Evolutionary conservation across 2,797 vertebrate species (phyloP).

Genomic region (Poecilia velifera): DNA sequence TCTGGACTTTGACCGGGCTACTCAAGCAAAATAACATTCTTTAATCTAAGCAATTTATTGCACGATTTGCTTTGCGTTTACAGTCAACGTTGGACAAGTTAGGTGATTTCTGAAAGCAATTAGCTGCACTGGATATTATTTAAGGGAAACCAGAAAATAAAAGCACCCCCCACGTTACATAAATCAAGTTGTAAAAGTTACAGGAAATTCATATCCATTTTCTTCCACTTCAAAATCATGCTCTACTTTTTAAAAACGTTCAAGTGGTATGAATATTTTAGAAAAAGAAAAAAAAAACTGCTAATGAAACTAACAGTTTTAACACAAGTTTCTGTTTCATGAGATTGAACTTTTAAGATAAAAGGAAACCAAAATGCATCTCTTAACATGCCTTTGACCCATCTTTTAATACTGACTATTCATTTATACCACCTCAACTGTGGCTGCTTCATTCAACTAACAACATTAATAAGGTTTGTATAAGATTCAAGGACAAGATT

Average conservation of each 20-base stretch:
- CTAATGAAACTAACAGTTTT: conserved; percentile 12
- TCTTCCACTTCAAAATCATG: background rate
- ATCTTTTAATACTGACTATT: conserved; percentile 74
- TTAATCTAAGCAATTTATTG: background rate
- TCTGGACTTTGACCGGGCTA: background rate
- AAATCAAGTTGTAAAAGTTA: background rate
- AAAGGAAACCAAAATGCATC: conserved; percentile 34
- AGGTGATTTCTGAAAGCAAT: background rate
- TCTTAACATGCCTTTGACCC: conserved; percentile 47
- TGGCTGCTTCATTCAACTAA: conserved; percentile 64
- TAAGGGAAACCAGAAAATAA: background rate
- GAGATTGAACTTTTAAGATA: conserved; percentile 4
- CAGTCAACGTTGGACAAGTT: background rate
- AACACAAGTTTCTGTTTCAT: conserved; percentile 12
- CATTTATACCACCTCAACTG: conserved; percentile 66
- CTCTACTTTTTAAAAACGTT: background rate
- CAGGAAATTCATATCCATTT: background rate
- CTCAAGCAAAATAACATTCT: background rate
- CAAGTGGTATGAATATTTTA: background rate
- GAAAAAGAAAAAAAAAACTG: background rate
- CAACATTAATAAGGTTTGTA: conserved; percentile 69
- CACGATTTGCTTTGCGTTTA: background rate
- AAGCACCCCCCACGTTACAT: background rate
- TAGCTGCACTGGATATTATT: background rate
- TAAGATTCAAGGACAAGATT: conserved; percentile 73